phyloP scores from a whole-genome alignment of 2,888 invertebrate species.

The Clivina fossor region DNA sequence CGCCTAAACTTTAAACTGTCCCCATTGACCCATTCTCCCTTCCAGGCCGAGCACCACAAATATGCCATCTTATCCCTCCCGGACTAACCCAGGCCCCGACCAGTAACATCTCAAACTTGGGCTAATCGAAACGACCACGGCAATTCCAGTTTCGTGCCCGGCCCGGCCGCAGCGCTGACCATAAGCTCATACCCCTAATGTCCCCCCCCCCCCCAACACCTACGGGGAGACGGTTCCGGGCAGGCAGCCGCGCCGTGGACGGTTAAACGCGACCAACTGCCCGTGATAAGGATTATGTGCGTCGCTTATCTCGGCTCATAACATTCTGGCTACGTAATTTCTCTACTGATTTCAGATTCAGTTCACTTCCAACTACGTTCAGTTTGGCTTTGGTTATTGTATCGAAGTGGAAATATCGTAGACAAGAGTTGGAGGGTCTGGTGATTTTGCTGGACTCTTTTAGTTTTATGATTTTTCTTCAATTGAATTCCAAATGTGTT shows the following conservation, averaged over 20 bases:
- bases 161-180: conserved; percentile 14
- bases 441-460: no score
- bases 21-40: no score
- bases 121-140: conserved; percentile 20
- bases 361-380: no score
- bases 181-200: neutral
- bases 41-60: no score
- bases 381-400: no score
- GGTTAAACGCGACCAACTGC: conserved; percentile 7
- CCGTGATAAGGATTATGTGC: conserved; percentile 20
- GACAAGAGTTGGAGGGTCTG: no score
- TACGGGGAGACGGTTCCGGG: neutral
- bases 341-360: no score
- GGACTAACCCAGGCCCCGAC: conserved; percentile 1
- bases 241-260: neutral
- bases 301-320: conserved; percentile 13
- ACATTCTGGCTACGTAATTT: neutral
- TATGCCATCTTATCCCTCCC: conserved; percentile 17
- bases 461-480: no score
- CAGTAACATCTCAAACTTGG: conserved; percentile 22
- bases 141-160: conserved; percentile 17
- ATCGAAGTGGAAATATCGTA: no score
- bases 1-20: no score
- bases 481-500: no score
- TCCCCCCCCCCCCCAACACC: conserved; percentile 1